Conservation (phyloP, 1,140 invertebrate species). For the Rhyzopertha dominica region DNA sequence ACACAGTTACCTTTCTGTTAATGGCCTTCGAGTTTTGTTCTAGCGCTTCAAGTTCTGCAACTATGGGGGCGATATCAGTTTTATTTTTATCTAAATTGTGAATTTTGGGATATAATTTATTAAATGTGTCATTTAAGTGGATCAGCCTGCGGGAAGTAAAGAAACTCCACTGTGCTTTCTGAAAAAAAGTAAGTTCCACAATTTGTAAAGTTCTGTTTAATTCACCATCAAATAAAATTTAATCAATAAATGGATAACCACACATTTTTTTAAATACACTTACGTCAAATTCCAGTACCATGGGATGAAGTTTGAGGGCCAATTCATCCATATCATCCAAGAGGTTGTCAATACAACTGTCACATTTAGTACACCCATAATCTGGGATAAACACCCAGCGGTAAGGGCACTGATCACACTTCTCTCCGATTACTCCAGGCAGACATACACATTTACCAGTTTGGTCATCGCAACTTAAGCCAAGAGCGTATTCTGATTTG, state of each 20-base stretch:
- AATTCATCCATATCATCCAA: conserved; percentile 82
- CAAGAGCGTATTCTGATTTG: conserved; percentile 81
- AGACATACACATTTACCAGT: conserved; percentile 94
- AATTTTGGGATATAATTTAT: conserved; percentile 60
- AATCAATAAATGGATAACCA: too few species aligned
- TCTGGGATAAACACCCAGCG: conserved; percentile 68
- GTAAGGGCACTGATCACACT: conserved; percentile 90
- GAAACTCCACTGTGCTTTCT: too few species aligned
- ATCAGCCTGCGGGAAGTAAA: conserved; percentile 71
- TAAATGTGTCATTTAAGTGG: conserved; percentile 66
- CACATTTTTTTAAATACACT: conserved; percentile 34
- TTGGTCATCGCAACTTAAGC: conserved; percentile 78
- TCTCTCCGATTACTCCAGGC: conserved; percentile 90
- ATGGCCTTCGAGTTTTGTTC: conserved; percentile 54
- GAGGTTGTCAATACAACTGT: conserved; percentile 81
- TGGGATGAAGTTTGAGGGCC: conserved; percentile 55
- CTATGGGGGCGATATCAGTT: conserved; percentile 57
- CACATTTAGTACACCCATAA: conserved; percentile 75
- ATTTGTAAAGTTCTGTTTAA: too few species aligned
- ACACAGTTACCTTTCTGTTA: conserved; percentile 50
- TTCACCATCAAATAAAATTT: too few species aligned
- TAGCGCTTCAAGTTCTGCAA: conserved; percentile 54
- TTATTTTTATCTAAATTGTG: conserved; percentile 58
- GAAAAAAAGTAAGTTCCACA: too few species aligned
- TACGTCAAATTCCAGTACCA: conserved; percentile 66